phyloP scores from a whole-genome alignment of 2,113 vertebrate genomes.

The Hystrix cristata region DNA sequence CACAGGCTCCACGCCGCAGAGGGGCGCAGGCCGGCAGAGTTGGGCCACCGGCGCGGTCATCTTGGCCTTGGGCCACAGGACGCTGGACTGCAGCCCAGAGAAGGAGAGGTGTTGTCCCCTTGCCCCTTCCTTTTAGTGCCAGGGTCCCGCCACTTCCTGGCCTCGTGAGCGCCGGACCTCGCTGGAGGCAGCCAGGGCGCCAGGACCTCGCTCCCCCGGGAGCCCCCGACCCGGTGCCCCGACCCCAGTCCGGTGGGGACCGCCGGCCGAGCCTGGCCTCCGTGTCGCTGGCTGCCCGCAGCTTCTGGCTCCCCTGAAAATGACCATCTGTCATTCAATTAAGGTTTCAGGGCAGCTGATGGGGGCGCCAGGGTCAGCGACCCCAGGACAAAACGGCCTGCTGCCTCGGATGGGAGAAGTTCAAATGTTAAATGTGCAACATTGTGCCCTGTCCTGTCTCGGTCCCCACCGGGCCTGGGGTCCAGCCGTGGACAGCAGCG shows the following conservation, averaged over 20 bases:
- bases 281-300: slow-evolving; percentile 37
- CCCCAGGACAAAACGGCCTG: slow-evolving; percentile 90
- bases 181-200: not conserved
- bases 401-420: slow-evolving; percentile 89
- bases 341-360: slow-evolving; percentile 91
- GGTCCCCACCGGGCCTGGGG: slow-evolving; percentile 73
- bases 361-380: slow-evolving; percentile 90
- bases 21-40: not conserved
- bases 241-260: not conserved
- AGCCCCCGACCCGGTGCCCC: not conserved
- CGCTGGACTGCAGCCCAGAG: not conserved
- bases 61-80: not conserved
- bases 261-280: slow-evolving; percentile 54
- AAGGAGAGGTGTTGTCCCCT: not conserved
- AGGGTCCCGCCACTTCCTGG: not conserved
- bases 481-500: slow-evolving; percentile 76
- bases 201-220: not conserved
- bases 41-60: too few relatives aligned
- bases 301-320: slow-evolving; percentile 87
- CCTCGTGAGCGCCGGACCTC: not conserved
- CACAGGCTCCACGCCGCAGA: not conserved
- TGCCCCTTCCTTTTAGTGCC: not conserved
- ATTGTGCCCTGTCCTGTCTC: slow-evolving; percentile 83
- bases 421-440: slow-evolving; percentile 91
- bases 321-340: slow-evolving; percentile 95